Base-by-base conservation (phyloP, 2,888 invertebrate species). In the Leptogaster cylindrica region DNA sequence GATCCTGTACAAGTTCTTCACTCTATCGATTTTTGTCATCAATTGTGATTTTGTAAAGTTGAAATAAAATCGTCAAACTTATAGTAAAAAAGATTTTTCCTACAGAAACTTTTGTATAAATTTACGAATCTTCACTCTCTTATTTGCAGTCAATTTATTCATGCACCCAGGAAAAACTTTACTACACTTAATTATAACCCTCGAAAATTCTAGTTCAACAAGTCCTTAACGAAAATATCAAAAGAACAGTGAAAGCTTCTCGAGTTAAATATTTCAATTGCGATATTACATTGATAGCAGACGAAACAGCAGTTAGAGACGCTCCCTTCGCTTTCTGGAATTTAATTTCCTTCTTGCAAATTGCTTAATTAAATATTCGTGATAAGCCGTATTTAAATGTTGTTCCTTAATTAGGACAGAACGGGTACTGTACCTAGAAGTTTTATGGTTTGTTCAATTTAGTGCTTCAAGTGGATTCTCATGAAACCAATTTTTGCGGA, bases 281-380 rank as follows among this genome's bases (percentile, higher is more conserved):
- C 61, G 61, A 61, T 61, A 61, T 61, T 61, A 44, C 61, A 61
- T 61, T 61, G 61, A 61, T 61, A 61, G 61, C 61, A 18, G 27
- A 28, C 18, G 16, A 25, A 61, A 44, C 44, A 44, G 44, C 61
- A 61, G 44, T 61, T 61, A 10, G 28, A 36, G 39, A 55, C 44
- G 41, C 39, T 39, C 50, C 41, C 63, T 27, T 39, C 16, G 33
- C 33, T 33, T n/a, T n/a, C n/a, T n/a, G n/a, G 65, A 65, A 65
- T 68, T 68, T 65, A 68, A 68, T 68, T 68, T 65, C 68, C 68
- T 68, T 25, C 55, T 58, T 55, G 65, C 68, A 68, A 68, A 68
- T 68, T 68, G 65, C 68, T 55, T 64, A 64, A 68, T 68, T 68
- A 68, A 68, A 68, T 55, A 68, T 68, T 65, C 65, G 65, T 68